These are phyloP conservation scores for Lerista edwardsae DNA, from an alignment of 2,797 vertebrate genomes.

Conservation along the genomic window DNA sequence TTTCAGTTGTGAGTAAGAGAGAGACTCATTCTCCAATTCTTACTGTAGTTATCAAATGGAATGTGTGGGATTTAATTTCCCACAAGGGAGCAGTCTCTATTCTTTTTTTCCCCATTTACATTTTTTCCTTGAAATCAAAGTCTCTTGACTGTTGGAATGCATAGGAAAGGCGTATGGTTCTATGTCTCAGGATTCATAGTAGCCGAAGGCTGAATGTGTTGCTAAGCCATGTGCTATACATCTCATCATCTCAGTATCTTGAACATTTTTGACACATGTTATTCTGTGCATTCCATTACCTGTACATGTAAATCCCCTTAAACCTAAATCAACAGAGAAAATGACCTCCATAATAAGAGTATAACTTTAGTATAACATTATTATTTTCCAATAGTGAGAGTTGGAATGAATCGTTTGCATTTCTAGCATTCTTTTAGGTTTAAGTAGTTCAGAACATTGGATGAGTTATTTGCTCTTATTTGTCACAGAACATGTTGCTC, in stretches of 20 bases:
- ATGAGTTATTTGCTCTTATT: background rate
- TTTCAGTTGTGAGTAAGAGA: slow-evolving; percentile 36
- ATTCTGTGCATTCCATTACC: background rate
- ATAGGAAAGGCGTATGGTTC: background rate
- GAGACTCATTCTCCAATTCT: slow-evolving; percentile 37
- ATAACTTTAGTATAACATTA: background rate
- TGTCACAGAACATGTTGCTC: background rate
- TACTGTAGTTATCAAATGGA: slow-evolving; percentile 55
- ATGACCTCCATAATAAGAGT: background rate
- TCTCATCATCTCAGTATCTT: background rate
- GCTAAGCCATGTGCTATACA: background rate
- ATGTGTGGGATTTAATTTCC: slow-evolving; percentile 28
- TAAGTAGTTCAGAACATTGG: background rate
- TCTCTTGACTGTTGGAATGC: background rate
- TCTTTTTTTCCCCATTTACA: slow-evolving; percentile 17
- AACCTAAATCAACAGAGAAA: background rate
- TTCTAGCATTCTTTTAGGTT: background rate
- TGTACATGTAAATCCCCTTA: background rate
- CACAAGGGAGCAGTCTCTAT: background rate
- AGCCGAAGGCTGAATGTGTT: background rate
- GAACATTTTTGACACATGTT: background rate
- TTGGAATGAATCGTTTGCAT: background rate
- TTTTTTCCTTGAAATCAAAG: slow-evolving; percentile 5
- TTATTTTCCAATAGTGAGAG: background rate
- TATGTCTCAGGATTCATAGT: background rate